Percentiles rank a stretch among this genome's conserved stretches.
These are phyloP conservation scores for Lacerta agilis DNA, from an alignment of 2,797 vertebrate species.

Conservation along the genomic window DNA sequence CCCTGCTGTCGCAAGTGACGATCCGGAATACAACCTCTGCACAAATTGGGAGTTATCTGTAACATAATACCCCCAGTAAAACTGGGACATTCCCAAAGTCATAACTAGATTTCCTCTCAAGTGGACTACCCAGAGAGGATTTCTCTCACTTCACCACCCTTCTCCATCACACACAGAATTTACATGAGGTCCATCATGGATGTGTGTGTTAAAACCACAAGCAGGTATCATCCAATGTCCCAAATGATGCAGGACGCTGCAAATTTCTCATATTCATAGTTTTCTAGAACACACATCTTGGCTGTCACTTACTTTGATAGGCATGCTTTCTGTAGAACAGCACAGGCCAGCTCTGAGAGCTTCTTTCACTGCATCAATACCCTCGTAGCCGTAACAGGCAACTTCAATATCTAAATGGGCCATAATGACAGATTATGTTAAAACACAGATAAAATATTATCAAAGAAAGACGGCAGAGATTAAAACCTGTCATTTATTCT, in stretches of 20 bases:
- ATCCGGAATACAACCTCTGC: too few relatives aligned
- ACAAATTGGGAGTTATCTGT: not conserved
- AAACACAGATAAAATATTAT: not conserved
- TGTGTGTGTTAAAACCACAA: not conserved
- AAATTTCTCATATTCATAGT: not conserved
- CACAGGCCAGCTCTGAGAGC: constrained; percentile 92
- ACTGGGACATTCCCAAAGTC: not conserved
- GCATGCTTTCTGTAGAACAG: constrained; percentile 97
- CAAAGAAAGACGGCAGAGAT: not conserved
- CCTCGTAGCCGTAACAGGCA: constrained; percentile 98
- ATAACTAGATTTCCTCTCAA: not conserved
- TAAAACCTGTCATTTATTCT: not conserved
- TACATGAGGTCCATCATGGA: not conserved
- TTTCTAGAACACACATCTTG: not conserved
- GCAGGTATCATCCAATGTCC: not conserved
- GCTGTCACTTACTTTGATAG: constrained; percentile 89
- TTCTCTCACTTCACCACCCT: not conserved
- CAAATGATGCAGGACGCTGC: not conserved
- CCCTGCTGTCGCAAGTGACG: too few relatives aligned
- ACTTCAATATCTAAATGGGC: constrained; percentile 92
- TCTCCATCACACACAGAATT: not conserved
- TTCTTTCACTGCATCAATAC: constrained; percentile 97
- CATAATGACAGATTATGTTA: constrained; percentile 27
- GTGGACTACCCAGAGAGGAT: not conserved
- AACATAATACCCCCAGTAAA: not conserved